Evolutionary conservation across 2,888 invertebrate species (phyloP), one percentile per base, ranked within the genome.

Genomic region (Leptothorax acervorum): DNA sequence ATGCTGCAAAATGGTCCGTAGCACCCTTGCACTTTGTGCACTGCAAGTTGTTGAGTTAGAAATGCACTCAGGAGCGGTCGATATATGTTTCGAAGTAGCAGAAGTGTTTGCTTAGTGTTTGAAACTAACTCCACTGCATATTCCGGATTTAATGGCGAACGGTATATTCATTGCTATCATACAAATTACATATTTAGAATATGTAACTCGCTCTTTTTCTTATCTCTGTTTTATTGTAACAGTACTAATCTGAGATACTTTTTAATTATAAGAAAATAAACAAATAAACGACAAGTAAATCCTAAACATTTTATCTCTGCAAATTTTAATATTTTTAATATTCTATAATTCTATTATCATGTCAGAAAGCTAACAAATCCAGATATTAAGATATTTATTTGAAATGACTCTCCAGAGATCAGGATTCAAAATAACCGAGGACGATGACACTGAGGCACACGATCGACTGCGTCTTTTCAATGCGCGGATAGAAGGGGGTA

Each of bases 41-140:
- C 39, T 60, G 79, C 48, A 71, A 73, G 79, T 81, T 73, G 79
- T 73, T 60, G 60, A 81, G 79, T 73, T 79, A 71, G 79, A 71
- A 79, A 79, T 60, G 79, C 79, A 79, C 79, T 79, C 79, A 71
- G 73, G 60, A 81, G 39, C 79, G 73, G 79, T 81, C 79, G 73
- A 81, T 81, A 73, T 60, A 73, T 81, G 79, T 81, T 28, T 73
- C 79, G 60, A 81, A 81, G 73, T 68, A 81, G 48, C 60, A 73
- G 73, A 81, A 81, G 60, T 73, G 79, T 81, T 81, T 81, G 79
- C 60, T 73, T 73, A 81, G 73, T 81, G 73, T 81, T 81, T 73
- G 79, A 71, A 81, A 81, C 79, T 79, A 79, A 79, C 73, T 79
- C 35, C 12, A 48, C 35, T 81, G 71, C 79, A 81, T 81, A 81